These are phyloP conservation scores for Leucozona laternaria DNA, from an alignment of 2,888 invertebrate genomes.

Conservation along the genomic window DNA sequence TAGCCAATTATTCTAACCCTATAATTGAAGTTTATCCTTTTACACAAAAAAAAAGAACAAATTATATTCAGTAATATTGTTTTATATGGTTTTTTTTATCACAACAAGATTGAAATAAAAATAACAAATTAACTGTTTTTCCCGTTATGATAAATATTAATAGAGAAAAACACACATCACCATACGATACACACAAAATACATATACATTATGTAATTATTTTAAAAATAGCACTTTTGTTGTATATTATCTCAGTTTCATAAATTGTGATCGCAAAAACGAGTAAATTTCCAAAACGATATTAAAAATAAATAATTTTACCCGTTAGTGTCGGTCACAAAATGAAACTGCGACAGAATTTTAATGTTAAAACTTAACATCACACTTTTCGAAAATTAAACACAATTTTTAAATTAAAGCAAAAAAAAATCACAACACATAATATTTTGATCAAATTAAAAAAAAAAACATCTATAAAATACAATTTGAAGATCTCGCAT, in stretches of 20 bases:
- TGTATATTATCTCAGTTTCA: slow-evolving; percentile 82
- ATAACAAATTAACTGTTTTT: too few relatives aligned
- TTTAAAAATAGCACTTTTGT: too few relatives aligned
- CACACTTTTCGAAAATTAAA: not conserved
- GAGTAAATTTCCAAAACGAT: slow-evolving; percentile 79
- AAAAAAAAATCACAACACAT: slow-evolving; percentile 8
- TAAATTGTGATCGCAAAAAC: slow-evolving; percentile 84
- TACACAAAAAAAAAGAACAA: too few relatives aligned
- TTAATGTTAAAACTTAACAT: not conserved
- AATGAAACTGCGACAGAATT: slow-evolving; percentile 82
- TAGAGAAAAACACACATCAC: too few relatives aligned
- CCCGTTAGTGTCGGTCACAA: slow-evolving; percentile 85
- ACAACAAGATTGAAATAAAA: too few relatives aligned
- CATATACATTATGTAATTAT: too few relatives aligned
- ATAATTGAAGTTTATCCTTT: too few relatives aligned
- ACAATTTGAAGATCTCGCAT: slow-evolving; percentile 25
- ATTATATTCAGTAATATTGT: too few relatives aligned
- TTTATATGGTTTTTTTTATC: too few relatives aligned
- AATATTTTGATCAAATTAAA: slow-evolving; percentile 3
- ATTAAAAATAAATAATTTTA: slow-evolving; percentile 77
- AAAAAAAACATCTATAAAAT: not conserved
- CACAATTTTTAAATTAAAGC: not conserved
- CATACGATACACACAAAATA: too few relatives aligned
- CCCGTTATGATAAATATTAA: too few relatives aligned
- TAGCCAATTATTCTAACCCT: too few relatives aligned